phyloP scores from a whole-genome alignment of 2,888 invertebrate genomes.

The Drosophila dives region DNA sequence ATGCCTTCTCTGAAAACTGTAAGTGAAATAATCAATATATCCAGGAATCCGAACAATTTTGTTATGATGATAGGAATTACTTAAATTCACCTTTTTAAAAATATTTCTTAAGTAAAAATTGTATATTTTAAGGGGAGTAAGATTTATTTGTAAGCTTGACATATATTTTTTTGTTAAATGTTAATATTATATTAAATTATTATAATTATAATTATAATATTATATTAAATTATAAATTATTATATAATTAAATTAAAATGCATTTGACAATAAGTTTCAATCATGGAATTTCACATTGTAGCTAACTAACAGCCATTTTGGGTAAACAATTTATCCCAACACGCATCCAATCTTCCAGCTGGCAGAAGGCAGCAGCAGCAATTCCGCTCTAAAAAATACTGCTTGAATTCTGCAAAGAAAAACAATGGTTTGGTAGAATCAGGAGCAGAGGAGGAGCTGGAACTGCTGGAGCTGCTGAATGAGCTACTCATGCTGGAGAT shows the following conservation, averaged over 20 bases:
- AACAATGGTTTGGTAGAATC: slow-evolving; percentile 9
- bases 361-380: background rate
- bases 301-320: background rate
- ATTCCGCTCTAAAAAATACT: background rate
- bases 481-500: slow-evolving; percentile 31
- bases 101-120: background rate
- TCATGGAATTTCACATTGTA: background rate
- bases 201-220: no score
- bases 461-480: background rate
- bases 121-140: background rate
- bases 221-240: no score
- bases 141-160: background rate
- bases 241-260: no score
- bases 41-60: background rate
- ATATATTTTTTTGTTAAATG: background rate
- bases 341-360: background rate
- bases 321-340: background rate
- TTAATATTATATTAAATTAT: background rate
- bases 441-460: background rate
- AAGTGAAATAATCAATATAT: background rate
- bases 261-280: background rate
- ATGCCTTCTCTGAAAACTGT: slow-evolving; percentile 4
- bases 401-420: slow-evolving; percentile 19
- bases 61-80: background rate
- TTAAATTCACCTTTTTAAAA: background rate